Base-by-base conservation (phyloP, 1,140 invertebrate genomes). In the Prorops nasuta region DNA sequence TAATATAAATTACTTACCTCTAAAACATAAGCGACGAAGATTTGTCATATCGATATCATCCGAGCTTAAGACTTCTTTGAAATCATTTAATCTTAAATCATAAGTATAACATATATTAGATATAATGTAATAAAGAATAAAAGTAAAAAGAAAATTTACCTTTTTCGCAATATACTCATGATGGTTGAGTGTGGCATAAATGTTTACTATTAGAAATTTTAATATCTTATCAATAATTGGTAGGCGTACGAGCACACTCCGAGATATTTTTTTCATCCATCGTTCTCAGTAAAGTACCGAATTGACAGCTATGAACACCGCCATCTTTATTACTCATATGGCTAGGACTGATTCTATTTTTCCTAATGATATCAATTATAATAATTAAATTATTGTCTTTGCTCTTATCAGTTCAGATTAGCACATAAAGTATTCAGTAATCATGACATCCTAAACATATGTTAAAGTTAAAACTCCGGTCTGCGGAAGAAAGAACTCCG, bases 11-110 rank as follows among this genome's bases (percentile, higher is more conserved):
- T 20, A 58, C 67, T 71, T 76, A 89, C 90, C 90, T 79, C 89
- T 85, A 64, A 91, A 91, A 56, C 88, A 87, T 39, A 91, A 67
- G 61, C 79, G 81, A 59, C 81, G 82, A 2, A 93, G 69, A 54
- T 79, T 71, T 31, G 72, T 67, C 10, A 89, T 67, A 64, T 91
- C 81, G 56, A 93, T 85, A 39, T 84, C 76, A 49, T 91, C 86
- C 49, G 81, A 67, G 7, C 80, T 72, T 3, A 91, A 71, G 43
- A 85, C 67, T 51, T 87, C 81, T 64, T 90, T 83, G 63, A 90
- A 89, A 58, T 87, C 86, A 74, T 86, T 85, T 43, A 91, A 82
- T 66, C 89, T 91, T 63, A 20, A 80, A 80, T 54, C 24, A 28
- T 6, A 6, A 28, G 4, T 28, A 10, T 28, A 28, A n/a, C 10